These are phyloP conservation scores for Sebastes matsubarae DNA, from an alignment of 2,797 vertebrate genomes.

Conservation along the genomic window DNA sequence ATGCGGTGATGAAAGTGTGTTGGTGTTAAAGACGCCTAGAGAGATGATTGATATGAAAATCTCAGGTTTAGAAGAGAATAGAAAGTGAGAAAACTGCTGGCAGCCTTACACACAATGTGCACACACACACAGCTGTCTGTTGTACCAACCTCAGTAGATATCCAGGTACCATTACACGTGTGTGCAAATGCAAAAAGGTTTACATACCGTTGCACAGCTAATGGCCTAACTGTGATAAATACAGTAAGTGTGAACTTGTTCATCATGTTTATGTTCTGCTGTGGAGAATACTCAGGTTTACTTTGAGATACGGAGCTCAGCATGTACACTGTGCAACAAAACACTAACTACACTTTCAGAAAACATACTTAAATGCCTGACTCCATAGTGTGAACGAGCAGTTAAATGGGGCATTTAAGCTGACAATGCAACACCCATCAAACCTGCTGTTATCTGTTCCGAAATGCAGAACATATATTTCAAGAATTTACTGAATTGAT, in stretches of 20 bases:
- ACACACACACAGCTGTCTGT: neutral
- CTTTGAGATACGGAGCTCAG: neutral
- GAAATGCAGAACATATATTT: neutral
- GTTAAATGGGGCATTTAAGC: neutral
- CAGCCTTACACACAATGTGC: neutral
- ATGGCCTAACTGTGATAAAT: neutral
- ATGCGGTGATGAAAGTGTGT: neutral
- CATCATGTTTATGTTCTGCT: neutral
- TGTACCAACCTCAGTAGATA: neutral
- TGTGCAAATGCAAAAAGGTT: neutral
- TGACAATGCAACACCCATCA: neutral
- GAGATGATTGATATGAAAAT: conserved; percentile 26
- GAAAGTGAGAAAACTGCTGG: neutral
- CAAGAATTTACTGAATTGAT: neutral
- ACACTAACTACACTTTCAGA: neutral
- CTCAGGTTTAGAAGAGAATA: conserved; percentile 13
- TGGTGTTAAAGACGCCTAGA: neutral
- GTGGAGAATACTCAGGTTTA: neutral
- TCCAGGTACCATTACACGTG: neutral
- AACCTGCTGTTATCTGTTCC: neutral
- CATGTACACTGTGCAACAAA: neutral
- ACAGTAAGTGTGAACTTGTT: neutral
- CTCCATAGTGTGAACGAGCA: neutral
- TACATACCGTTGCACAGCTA: neutral
- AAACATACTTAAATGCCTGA: neutral